These are phyloP conservation scores for Labeo catla DNA, from an alignment of 2,113 vertebrate genomes.

Conservation along the genomic window DNA sequence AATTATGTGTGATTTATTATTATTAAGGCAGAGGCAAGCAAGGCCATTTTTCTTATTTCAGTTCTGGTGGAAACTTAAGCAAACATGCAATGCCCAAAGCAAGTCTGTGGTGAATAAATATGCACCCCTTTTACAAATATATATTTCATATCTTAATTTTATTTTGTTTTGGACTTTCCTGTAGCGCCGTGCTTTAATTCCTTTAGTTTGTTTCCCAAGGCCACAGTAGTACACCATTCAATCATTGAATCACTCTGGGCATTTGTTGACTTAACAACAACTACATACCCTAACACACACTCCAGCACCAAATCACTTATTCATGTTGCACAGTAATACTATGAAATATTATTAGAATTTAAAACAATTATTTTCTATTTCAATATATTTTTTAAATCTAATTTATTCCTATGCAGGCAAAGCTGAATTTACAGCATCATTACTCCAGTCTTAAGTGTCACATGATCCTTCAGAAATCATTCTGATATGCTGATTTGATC, in stretches of 20 bases:
- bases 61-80: not conserved
- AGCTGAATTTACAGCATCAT: not conserved
- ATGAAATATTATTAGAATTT: not conserved
- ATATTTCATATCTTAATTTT: slow-evolving; percentile 25
- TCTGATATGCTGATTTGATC: not conserved
- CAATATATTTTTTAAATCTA: too few relatives aligned
- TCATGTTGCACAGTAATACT: not conserved
- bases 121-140: not conserved
- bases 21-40: not conserved
- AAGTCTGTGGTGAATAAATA: not conserved
- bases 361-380: not conserved
- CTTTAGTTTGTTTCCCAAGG: slow-evolving; percentile 15
- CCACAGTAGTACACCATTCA: not conserved
- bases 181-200: not conserved
- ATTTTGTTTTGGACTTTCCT: not conserved
- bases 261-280: not conserved
- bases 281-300: not conserved
- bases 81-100: not conserved
- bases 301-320: not conserved
- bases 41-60: not conserved
- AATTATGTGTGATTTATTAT: not conserved
- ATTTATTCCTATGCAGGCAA: not conserved
- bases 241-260: not conserved
- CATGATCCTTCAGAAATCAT: not conserved
- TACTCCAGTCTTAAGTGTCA: not conserved